Evolutionary conservation across 2,888 invertebrate species (phyloP).

Genomic region (Formica aserva): DNA sequence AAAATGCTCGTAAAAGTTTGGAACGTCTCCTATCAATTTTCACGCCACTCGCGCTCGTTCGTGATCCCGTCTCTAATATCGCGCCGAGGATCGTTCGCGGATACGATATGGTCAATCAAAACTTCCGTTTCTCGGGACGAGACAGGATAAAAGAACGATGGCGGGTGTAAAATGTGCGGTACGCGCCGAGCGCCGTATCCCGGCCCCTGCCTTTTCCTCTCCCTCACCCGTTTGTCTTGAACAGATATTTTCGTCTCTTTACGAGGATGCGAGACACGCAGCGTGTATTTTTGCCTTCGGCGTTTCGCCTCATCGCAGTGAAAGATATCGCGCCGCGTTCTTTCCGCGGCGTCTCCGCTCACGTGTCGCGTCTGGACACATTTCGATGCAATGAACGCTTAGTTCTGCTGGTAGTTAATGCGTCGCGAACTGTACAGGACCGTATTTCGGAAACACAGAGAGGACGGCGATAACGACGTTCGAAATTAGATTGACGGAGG

Average conservation of each 20-base stretch:
- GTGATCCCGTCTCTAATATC: neutral
- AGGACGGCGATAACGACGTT: neutral
- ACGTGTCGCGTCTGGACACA: slow-evolving; percentile 51
- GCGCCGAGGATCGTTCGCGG: neutral
- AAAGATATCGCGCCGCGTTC: slow-evolving; percentile 61
- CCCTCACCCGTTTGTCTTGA: slow-evolving; percentile 33
- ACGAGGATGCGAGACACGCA: slow-evolving; percentile 76
- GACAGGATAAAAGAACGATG: slow-evolving; percentile 51
- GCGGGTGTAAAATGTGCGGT: slow-evolving; percentile 67
- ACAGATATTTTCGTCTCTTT: slow-evolving; percentile 75
- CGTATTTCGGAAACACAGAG: neutral
- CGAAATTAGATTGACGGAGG: neutral
- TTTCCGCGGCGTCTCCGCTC: slow-evolving; percentile 40
- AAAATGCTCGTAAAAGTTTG: neutral
- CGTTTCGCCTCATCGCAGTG: slow-evolving; percentile 62
- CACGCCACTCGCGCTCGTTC: neutral
- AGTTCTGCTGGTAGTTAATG: neutral
- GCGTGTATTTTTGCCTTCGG: slow-evolving; percentile 78
- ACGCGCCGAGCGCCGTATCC: slow-evolving; percentile 59
- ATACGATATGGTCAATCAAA: slow-evolving; percentile 16
- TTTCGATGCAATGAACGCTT: slow-evolving; percentile 21
- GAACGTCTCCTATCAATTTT: slow-evolving; percentile 60
- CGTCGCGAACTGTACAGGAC: neutral
- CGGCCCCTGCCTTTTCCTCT: neutral
- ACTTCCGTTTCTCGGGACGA: neutral